Evolutionary conservation across 2,113 vertebrate genomes (phyloP).

Genomic region (Cephalopholis sonnerati): DNA sequence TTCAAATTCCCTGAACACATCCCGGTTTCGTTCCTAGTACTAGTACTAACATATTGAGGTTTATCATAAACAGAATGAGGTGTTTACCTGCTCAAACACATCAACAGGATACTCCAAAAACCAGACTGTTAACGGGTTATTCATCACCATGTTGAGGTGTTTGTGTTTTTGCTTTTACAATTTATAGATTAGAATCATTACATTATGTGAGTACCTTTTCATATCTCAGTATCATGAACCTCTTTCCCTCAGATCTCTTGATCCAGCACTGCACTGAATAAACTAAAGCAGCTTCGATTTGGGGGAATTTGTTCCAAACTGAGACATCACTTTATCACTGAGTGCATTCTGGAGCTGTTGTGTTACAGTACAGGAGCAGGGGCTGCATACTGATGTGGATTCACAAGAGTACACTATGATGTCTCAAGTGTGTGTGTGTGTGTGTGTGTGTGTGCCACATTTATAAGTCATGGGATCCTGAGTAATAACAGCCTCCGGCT

Average conservation of each 20-base stretch:
- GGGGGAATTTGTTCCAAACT: constrained; percentile 8
- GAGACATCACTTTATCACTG: not conserved
- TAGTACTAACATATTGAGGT: no score
- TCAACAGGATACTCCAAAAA: no score
- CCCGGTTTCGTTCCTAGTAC: no score
- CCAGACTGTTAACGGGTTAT: no score
- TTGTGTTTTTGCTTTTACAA: not conserved
- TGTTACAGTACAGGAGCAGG: constrained; percentile 24
- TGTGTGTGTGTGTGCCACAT: constrained; percentile 18
- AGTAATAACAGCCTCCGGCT: constrained; percentile 63
- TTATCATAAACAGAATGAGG: no score
- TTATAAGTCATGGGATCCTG: constrained; percentile 59
- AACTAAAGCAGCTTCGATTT: not conserved
- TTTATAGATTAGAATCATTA: not conserved
- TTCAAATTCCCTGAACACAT: no score
- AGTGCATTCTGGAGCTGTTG: constrained; percentile 6
- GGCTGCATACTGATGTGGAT: constrained; percentile 32
- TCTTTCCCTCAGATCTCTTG: not conserved
- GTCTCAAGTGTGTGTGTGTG: constrained; percentile 23
- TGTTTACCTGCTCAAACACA: no score
- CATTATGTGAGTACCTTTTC: not conserved
- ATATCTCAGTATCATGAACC: not conserved
- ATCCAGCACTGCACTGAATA: not conserved
- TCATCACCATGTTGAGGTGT: no score
- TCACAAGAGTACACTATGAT: constrained; percentile 35